phyloP scores from a whole-genome alignment of 1,140 invertebrate species.

The Parapsyche elsis region DNA sequence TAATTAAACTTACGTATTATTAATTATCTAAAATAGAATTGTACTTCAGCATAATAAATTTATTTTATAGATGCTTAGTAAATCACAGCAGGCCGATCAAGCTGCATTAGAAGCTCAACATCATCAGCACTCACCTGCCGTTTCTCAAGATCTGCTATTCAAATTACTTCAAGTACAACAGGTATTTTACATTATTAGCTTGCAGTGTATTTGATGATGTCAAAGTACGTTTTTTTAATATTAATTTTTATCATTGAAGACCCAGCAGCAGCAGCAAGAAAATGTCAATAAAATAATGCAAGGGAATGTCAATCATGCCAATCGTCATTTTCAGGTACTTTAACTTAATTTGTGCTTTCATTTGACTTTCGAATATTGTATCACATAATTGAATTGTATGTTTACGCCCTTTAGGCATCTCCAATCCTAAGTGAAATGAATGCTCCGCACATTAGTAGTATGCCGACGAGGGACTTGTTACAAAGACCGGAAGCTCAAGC shows the following conservation, averaged over 20 bases:
- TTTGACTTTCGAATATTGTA: background rate
- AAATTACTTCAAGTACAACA: slow-evolving; percentile 68
- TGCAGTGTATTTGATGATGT: background rate
- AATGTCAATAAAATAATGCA: slow-evolving; percentile 53
- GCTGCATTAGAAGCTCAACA: slow-evolving; percentile 59
- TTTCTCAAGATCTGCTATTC: slow-evolving; percentile 65
- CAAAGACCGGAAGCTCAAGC: slow-evolving; percentile 79
- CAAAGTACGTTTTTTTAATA: too few species aligned
- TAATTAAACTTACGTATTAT: too few species aligned
- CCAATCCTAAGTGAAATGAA: slow-evolving; percentile 69
- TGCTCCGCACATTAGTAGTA: slow-evolving; percentile 68
- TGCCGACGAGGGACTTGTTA: slow-evolving; percentile 70
- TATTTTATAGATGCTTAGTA: slow-evolving; percentile 67
- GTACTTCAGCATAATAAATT: background rate
- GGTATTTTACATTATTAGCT: background rate
- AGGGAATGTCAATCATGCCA: slow-evolving; percentile 51
- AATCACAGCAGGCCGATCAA: slow-evolving; percentile 65
- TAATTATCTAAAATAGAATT: background rate
- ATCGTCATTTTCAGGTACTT: slow-evolving; percentile 51
- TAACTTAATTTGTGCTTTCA: background rate
- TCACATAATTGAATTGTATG: background rate
- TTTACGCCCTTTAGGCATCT: slow-evolving; percentile 58
- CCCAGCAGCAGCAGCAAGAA: slow-evolving; percentile 55
- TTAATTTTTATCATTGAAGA: slow-evolving; percentile 2
- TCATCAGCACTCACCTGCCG: slow-evolving; percentile 61